Conservation (phyloP, 2,797 vertebrate species). For the Picus viridis region DNA sequence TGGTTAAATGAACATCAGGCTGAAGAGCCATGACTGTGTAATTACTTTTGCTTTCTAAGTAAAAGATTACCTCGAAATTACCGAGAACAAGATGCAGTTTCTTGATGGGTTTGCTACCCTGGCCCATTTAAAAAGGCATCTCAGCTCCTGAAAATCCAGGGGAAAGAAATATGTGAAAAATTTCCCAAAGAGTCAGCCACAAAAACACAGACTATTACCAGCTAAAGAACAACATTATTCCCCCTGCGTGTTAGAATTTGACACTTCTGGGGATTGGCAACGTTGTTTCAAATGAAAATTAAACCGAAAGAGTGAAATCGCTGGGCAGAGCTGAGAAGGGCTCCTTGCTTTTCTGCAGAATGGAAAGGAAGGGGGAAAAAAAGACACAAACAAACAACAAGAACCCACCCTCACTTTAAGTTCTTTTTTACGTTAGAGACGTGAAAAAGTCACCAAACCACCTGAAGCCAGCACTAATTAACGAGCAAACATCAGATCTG, state of each 20-base stretch:
- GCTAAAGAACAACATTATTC: constrained; percentile 65
- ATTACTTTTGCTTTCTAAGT: background rate
- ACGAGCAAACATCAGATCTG: constrained; percentile 17
- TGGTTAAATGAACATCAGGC: background rate
- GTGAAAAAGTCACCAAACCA: constrained; percentile 27
- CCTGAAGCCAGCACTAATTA: constrained; percentile 38
- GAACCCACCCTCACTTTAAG: background rate
- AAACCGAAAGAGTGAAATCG: constrained; percentile 33
- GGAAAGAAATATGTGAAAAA: constrained; percentile 64
- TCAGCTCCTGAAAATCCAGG: constrained; percentile 39
- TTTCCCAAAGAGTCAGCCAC: constrained; percentile 59
- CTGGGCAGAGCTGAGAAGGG: background rate
- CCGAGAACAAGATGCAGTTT: background rate
- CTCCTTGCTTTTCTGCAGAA: constrained; percentile 20
- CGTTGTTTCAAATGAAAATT: background rate
- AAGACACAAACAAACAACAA: background rate
- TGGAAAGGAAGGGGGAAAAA: background rate
- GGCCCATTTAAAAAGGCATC: background rate
- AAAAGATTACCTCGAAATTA: background rate
- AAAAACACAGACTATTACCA: constrained; percentile 62
- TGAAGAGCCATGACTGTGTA: no score
- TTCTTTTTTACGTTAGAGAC: background rate
- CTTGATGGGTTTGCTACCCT: background rate
- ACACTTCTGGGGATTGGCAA: constrained; percentile 56
- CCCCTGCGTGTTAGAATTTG: constrained; percentile 62